These are phyloP conservation scores for Struthio camelus DNA, from an alignment of 2,113 vertebrate species.

Conservation along the genomic window DNA sequence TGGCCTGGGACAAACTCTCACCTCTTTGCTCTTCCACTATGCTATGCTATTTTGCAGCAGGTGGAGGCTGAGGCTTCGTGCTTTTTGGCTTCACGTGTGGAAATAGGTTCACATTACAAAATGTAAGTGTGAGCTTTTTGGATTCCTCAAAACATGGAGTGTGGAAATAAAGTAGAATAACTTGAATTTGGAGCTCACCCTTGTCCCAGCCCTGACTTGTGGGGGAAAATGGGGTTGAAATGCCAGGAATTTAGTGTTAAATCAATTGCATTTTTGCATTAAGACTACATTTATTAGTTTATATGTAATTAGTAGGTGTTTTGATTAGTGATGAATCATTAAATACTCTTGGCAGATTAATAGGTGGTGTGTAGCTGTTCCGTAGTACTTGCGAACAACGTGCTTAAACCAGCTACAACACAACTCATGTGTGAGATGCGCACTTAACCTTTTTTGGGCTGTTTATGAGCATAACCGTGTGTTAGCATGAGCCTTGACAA, in stretches of 20 bases:
- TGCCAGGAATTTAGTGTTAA: not conserved
- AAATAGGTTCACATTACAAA: not conserved
- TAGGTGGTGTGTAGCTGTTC: not conserved
- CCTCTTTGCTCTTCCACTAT: not conserved
- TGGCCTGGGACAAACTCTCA: not conserved
- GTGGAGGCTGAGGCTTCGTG: not conserved
- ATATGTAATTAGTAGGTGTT: not conserved
- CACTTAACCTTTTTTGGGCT: not conserved
- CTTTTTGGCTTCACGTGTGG: not conserved
- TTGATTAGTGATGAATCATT: not conserved
- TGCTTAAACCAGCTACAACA: not conserved
- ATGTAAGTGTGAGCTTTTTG: not conserved
- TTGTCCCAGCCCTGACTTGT: not conserved
- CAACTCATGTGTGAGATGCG: not conserved
- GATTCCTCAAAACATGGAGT: not conserved
- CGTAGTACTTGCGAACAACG: not conserved
- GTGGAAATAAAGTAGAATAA: no score
- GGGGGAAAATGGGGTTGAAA: no score
- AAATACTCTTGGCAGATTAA: not conserved
- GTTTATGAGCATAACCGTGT: not conserved
- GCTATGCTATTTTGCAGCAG: not conserved
- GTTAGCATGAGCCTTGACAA: not conserved
- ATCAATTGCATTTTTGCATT: not conserved
- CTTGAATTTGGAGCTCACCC: not conserved
- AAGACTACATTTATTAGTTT: not conserved